Evolutionary conservation across 2,113 vertebrate genomes (phyloP).

Genomic region (Xiphorhynchus elegans): DNA sequence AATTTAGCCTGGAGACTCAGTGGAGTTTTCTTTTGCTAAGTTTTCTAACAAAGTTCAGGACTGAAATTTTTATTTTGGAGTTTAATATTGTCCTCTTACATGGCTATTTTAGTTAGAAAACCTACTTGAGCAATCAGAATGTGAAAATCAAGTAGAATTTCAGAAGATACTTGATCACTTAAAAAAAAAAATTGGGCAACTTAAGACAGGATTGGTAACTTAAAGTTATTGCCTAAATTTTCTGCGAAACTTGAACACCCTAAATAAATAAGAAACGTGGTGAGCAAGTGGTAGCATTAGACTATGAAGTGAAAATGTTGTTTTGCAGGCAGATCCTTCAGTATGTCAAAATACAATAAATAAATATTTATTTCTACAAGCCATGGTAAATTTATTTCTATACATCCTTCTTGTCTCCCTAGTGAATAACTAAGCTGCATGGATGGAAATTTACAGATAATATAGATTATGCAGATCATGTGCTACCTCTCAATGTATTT

Average conservation of each 20-base stretch:
- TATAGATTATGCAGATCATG: not conserved
- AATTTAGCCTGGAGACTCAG: not conserved
- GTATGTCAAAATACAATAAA: not conserved
- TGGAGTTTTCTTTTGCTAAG: not conserved
- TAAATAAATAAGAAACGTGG: not conserved
- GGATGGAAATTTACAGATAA: not conserved
- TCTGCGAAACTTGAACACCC: not conserved
- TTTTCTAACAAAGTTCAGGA: not conserved
- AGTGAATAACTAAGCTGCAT: not conserved
- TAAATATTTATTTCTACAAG: not conserved
- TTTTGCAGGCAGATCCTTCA: not conserved
- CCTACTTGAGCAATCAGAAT: not conserved
- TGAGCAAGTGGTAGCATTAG: not conserved
- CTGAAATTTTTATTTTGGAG: not conserved
- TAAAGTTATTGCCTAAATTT: not conserved
- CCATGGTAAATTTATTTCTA: not conserved
- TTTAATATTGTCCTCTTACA: not conserved
- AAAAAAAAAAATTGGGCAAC: not conserved
- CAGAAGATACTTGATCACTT: not conserved
- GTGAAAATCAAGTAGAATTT: not conserved
- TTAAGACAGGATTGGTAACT: not conserved
- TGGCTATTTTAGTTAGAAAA: not conserved
- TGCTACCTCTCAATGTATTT: not conserved
- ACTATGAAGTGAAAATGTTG: not conserved
- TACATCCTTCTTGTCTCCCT: not conserved